Base-by-base conservation (phyloP, 1,140 invertebrate species). In the Trichoplusia ni region DNA sequence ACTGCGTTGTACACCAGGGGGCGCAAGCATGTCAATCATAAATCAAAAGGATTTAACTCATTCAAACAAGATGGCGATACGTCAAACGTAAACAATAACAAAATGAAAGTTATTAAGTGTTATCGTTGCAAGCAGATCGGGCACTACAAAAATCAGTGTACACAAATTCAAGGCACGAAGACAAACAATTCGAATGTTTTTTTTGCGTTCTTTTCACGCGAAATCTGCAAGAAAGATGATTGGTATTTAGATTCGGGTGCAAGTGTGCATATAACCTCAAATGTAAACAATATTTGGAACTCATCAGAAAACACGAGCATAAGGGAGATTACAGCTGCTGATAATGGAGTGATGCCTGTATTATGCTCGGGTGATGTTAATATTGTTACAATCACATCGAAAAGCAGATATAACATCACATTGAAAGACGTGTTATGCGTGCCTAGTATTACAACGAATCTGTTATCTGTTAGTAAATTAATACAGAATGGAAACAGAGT, bases 391-490 rank as follows among this genome's bases (percentile, higher is more conserved):
- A 51, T 7, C 9, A 64, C 71, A 7, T 21, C 37, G 21, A 61
- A 23, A 62, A 11, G 59, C 23, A 23, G 49, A 68, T 69, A 37
- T 19, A 54, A 71, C 11, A 61, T 75, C 29, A 54, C 18, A 42
- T 46, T 73, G 5, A 59, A 69, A 13, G 38, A 71, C 46, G 67
- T 76, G 2, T 21, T 76, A 8, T 76, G 68, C 58, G 60, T 73
- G 9, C 73, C 73, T 38, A 62, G 19, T 4, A 21, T 76, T 8
- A 58, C 70, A 46, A 71, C 73, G 2, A 76, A 76, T 42, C 54
- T 76, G 29, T 27, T 73, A 40, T 73, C 73, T 14, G 67, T 75
- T n/a, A 73, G 73, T 62, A 40, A 75, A 29, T 27, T 75, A 23
- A 71, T 71, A 27, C 38, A 23, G 27, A 65, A 68, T 42, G 67